Percentiles rank a stretch among this genome's conserved stretches.
Conservation (phyloP, 2,888 invertebrate genomes). For the Nowickia ferox region DNA sequence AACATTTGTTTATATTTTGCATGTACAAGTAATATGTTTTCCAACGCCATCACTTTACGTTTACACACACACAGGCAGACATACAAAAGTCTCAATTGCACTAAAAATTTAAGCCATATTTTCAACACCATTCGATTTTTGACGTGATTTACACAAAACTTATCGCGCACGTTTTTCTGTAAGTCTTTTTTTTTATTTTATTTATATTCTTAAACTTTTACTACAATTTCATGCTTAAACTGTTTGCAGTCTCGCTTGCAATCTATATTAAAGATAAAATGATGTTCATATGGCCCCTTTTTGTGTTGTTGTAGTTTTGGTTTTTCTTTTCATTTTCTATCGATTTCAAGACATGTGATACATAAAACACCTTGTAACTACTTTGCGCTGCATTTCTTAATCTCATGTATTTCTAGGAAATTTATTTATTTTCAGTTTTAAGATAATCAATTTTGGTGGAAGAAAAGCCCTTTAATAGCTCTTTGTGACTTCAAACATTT, state of each 20-base stretch:
- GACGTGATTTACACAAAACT: constrained; percentile 81
- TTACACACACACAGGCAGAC: constrained; percentile 10
- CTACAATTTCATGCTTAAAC: constrained; percentile 63
- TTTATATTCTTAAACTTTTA: constrained; percentile 49
- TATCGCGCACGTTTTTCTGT: constrained; percentile 79
- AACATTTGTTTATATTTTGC: constrained; percentile 66
- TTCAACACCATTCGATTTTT: constrained; percentile 73
- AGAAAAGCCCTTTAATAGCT: constrained; percentile 27
- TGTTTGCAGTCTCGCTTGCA: constrained; percentile 52
- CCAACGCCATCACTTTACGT: constrained; percentile 61
- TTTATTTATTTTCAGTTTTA: constrained; percentile 43
- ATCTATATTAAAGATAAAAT: constrained; percentile 60
- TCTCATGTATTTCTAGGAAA: constrained; percentile 64
- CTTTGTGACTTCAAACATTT: constrained; percentile 9
- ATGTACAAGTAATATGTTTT: constrained; percentile 63
- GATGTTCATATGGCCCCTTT: constrained; percentile 32
- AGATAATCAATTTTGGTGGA: constrained; percentile 44
- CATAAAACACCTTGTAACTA: constrained; percentile 65
- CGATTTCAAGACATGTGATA: constrained; percentile 66
- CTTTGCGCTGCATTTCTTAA: constrained; percentile 50
- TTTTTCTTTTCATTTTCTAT: constrained; percentile 32
- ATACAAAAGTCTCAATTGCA: constrained; percentile 18
- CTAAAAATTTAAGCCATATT: constrained; percentile 57
- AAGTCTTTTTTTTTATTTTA: constrained; percentile 75
- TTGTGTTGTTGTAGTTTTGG: not conserved